These are phyloP conservation scores for Anoura caudifer DNA, from an alignment of 2,113 vertebrate species.

Conservation along the genomic window DNA sequence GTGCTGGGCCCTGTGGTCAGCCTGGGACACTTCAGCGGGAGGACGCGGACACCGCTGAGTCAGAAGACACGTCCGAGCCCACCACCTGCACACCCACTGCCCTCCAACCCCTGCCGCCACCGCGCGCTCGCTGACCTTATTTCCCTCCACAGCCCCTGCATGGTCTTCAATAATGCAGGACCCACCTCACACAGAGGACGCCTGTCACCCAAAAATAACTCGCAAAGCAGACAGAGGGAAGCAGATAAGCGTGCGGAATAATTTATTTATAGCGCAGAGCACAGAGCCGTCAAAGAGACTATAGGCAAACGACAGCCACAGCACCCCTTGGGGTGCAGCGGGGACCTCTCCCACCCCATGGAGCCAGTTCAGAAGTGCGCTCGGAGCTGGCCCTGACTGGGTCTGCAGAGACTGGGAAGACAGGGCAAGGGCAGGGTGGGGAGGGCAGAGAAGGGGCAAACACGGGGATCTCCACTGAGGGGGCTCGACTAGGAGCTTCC, in stretches of 20 bases:
- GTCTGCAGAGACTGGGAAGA: background rate
- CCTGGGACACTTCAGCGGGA: background rate
- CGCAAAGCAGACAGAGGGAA: constrained; percentile 70
- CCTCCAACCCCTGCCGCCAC: background rate
- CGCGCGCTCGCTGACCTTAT: constrained; percentile 39
- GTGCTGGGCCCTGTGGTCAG: background rate
- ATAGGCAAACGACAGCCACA: constrained; percentile 55
- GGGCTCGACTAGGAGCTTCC: background rate
- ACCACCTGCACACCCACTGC: no score
- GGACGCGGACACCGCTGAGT: background rate
- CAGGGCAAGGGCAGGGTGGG: accelerated
- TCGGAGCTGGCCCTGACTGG: background rate
- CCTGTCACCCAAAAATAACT: constrained; percentile 76
- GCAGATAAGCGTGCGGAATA: constrained; percentile 66
- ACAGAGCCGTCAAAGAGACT: constrained; percentile 56
- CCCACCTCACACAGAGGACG: constrained; percentile 63
- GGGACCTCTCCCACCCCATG: background rate
- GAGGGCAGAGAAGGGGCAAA: background rate
- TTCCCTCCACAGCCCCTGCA: constrained; percentile 42
- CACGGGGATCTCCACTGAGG: accelerated
- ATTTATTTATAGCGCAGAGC: constrained; percentile 63
- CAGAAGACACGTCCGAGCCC: background rate
- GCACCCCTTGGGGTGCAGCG: background rate
- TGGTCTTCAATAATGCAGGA: constrained; percentile 73
- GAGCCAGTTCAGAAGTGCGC: background rate